These are phyloP conservation scores for Percopsis omiscomaycus DNA, from an alignment of 2,797 vertebrate genomes.

Conservation along the genomic window DNA sequence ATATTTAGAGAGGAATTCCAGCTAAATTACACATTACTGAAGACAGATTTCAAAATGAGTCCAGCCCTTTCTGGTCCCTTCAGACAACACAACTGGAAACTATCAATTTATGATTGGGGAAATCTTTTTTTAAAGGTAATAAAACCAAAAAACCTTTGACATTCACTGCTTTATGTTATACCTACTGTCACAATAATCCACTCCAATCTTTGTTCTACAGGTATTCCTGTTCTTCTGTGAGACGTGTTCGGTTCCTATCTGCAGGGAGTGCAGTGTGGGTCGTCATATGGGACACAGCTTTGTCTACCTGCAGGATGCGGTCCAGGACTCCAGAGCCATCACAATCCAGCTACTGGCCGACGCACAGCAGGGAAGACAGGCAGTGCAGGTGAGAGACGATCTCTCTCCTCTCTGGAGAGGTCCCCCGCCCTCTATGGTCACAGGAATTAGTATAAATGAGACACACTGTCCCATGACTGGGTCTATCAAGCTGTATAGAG, in stretches of 20 bases:
- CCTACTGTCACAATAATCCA: not conserved
- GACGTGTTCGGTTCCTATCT: constrained; percentile 94
- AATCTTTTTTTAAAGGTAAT: not conserved
- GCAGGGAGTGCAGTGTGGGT: constrained; percentile 93
- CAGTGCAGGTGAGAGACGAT: constrained; percentile 87
- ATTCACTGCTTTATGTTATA: not conserved
- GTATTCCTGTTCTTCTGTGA: constrained; percentile 97
- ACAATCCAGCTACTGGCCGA: constrained; percentile 96
- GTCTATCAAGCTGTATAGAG: too few relatives aligned
- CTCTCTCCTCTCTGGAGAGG: not conserved
- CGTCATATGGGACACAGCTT: constrained; percentile 73
- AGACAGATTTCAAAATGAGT: too few relatives aligned
- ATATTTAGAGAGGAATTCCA: too few relatives aligned
- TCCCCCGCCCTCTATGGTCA: not conserved
- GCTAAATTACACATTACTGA: too few relatives aligned
- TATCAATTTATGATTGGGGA: too few relatives aligned
- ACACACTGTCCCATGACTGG: too few relatives aligned
- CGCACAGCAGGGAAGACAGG: constrained; percentile 94
- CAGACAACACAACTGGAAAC: too few relatives aligned
- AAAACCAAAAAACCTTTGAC: not conserved
- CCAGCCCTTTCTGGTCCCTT: too few relatives aligned
- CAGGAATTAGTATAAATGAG: too few relatives aligned
- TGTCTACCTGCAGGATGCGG: constrained; percentile 88
- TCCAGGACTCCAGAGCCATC: constrained; percentile 92
- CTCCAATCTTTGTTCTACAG: constrained; percentile 57